Evolutionary conservation across 1,140 invertebrate species (phyloP).

Genomic region (Tribolium madens): DNA sequence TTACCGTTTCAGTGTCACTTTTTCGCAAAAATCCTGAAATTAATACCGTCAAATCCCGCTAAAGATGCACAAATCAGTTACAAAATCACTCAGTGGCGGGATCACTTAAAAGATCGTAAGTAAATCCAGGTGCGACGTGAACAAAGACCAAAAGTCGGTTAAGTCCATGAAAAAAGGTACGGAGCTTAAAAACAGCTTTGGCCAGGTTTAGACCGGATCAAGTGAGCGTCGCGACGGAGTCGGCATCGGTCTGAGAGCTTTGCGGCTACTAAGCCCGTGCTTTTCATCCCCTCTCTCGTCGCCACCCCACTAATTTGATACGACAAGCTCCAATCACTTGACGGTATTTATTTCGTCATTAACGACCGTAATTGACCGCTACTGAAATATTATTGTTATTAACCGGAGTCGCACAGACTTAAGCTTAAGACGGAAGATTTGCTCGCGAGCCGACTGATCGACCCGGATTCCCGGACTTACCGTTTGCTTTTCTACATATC

Average conservation of each 20-base stretch:
- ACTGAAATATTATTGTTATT: constrained; percentile 34
- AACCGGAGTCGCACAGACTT: constrained; percentile 19
- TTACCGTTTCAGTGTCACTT: background rate
- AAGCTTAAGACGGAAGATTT: constrained; percentile 45
- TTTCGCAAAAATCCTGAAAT: constrained; percentile 22
- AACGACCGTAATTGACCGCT: constrained; percentile 48
- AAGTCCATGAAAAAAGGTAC: constrained; percentile 63
- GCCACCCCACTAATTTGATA: constrained; percentile 55
- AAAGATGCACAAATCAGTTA: constrained; percentile 56
- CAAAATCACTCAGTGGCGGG: constrained; percentile 60
- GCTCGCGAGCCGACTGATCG: constrained; percentile 42
- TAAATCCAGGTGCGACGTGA: constrained; percentile 64
- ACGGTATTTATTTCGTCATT: constrained; percentile 54
- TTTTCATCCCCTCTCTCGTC: constrained; percentile 53
- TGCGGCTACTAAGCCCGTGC: constrained; percentile 63
- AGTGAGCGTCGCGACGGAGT: constrained; percentile 61
- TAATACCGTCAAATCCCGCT: constrained; percentile 27
- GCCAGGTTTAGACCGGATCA: constrained; percentile 65
- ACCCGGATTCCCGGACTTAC: constrained; percentile 46
- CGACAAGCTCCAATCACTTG: constrained; percentile 54
- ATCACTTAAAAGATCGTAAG: constrained; percentile 59
- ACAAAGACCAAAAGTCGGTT: constrained; percentile 64
- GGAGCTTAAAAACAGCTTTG: constrained; percentile 65
- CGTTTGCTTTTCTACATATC: constrained; percentile 53
- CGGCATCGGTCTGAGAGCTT: constrained; percentile 63